Conservation (phyloP, 2,113 vertebrate species). For the Isurus oxyrinchus region DNA sequence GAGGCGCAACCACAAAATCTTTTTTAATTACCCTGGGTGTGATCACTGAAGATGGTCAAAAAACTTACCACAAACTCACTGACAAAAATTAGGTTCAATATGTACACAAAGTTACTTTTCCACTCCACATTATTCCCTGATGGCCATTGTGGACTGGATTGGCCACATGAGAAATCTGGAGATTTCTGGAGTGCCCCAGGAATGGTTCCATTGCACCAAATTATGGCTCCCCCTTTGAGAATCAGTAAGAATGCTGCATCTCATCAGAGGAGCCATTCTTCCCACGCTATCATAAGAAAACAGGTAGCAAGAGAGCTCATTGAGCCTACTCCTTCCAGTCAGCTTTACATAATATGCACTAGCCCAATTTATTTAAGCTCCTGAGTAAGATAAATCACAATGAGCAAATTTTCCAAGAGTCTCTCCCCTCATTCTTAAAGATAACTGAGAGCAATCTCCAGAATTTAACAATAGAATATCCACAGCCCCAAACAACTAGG, state of each 20-base stretch:
- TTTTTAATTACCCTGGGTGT: neutral
- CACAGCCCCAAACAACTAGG: neutral
- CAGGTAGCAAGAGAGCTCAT: neutral
- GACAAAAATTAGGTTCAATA: no score
- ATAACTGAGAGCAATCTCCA: neutral
- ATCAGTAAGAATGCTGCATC: neutral
- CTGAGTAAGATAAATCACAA: neutral
- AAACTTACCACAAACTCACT: neutral
- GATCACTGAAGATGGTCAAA: neutral
- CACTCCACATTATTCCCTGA: neutral
- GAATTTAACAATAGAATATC: neutral
- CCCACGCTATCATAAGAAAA: neutral
- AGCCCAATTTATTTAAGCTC: neutral
- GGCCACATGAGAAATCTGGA: neutral
- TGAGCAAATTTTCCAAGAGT: neutral
- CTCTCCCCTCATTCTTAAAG: neutral
- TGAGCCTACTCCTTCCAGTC: neutral
- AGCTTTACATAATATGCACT: neutral
- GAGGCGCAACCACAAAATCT: neutral
- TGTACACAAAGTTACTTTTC: neutral
- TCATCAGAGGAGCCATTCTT: neutral
- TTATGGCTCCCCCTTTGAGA: neutral
- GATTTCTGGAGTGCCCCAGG: neutral
- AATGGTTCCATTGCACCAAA: neutral
- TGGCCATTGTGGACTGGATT: neutral